phyloP scores from a whole-genome alignment of 2,113 vertebrate species.

The Hepsetus odoe region DNA sequence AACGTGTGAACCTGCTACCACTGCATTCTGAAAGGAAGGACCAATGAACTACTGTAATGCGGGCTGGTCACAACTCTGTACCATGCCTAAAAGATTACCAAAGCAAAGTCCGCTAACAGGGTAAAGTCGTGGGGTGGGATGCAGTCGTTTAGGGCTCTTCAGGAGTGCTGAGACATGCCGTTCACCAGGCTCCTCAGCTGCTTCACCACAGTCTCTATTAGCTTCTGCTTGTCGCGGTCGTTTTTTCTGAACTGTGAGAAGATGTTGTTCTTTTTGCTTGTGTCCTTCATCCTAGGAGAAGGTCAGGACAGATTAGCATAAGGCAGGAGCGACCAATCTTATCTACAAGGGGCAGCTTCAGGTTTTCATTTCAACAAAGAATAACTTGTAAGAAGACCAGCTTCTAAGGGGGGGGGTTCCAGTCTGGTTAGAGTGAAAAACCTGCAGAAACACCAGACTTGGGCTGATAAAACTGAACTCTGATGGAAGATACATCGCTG shows the following conservation, averaged over 20 bases:
- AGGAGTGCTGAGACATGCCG: conserved; percentile 92
- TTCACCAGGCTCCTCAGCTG: conserved; percentile 94
- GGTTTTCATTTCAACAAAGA: no score
- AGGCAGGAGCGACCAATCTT: no score
- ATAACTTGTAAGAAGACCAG: no score
- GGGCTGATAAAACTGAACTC: no score
- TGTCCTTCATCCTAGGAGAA: conserved; percentile 90
- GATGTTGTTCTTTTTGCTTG: conserved; percentile 98
- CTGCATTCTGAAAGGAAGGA: no score
- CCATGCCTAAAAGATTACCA: neutral
- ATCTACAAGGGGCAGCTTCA: no score
- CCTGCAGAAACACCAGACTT: no score
- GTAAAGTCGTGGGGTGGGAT: conserved; percentile 17
- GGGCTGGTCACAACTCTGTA: neutral
- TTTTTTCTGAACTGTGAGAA: conserved; percentile 98
- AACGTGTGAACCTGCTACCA: neutral
- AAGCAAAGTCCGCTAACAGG: conserved; percentile 14
- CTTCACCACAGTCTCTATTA: conserved; percentile 96
- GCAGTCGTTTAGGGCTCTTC: conserved; percentile 54
- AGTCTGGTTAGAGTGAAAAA: no score
- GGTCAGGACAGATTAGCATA: neutral
- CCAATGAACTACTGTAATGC: conserved; percentile 2
- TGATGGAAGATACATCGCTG: no score
- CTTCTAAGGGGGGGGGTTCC: no score
- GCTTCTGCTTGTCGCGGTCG: conserved; percentile 94